phyloP scores from a whole-genome alignment of 2,888 invertebrate species.

The Hydraecia micacea region DNA sequence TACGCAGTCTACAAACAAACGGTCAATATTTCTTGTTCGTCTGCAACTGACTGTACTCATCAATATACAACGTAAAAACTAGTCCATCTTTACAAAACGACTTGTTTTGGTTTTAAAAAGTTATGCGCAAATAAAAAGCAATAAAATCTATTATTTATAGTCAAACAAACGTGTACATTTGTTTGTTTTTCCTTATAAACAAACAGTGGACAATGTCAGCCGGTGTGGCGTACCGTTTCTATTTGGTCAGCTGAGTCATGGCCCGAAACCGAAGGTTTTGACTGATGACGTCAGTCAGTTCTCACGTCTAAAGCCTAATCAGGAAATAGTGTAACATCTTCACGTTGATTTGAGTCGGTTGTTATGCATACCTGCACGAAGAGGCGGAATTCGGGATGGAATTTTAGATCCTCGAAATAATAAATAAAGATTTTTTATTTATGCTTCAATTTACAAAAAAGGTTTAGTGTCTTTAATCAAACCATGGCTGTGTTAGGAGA shows the following conservation, averaged over 20 bases:
- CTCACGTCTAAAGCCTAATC: conserved; percentile 52
- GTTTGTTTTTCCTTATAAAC: conserved; percentile 54
- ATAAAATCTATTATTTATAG: conserved; percentile 50
- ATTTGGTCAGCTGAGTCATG: conserved; percentile 62
- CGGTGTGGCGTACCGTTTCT: conserved; percentile 41
- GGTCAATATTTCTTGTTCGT: conserved; percentile 12
- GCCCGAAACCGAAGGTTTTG: conserved; percentile 56
- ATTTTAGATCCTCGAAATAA: background rate
- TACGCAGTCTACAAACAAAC: background rate
- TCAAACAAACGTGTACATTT: conserved; percentile 35
- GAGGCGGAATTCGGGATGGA: background rate
- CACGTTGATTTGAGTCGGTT: conserved; percentile 57
- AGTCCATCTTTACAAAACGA: conserved; percentile 37
- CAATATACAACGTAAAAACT: conserved; percentile 21
- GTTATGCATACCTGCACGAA: conserved; percentile 39
- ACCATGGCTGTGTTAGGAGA: background rate
- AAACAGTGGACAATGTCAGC: conserved; percentile 35
- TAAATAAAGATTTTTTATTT: background rate
- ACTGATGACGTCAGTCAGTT: conserved; percentile 55
- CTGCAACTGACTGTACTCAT: background rate
- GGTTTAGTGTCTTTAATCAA: background rate
- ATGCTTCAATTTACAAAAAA: background rate
- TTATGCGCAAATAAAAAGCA: conserved; percentile 51
- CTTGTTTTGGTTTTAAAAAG: conserved; percentile 44
- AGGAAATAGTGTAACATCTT: conserved; percentile 62